Percentiles rank a stretch among this genome's conserved stretches.
These are phyloP conservation scores for Diploscapter pachys DNA, from an alignment of 1,140 invertebrate species.

Conservation along the genomic window DNA sequence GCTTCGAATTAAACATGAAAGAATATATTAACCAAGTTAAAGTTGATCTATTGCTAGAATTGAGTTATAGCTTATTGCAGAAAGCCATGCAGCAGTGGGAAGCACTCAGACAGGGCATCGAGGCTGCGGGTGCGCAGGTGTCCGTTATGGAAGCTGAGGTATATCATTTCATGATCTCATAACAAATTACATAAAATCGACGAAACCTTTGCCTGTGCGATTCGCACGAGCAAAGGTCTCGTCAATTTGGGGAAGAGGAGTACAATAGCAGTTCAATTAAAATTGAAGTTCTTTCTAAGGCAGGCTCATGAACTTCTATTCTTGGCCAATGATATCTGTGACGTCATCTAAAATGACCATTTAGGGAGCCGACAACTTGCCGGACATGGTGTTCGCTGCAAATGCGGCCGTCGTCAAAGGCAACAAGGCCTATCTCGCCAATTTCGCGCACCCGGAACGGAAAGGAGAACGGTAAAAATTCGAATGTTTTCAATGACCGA, in stretches of 20 bases:
- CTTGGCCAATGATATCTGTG: neutral
- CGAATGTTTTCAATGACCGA: neutral
- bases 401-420: slow-evolving; percentile 53
- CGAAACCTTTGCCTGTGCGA: no score
- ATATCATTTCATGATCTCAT: slow-evolving; percentile 19
- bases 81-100: slow-evolving; percentile 53
- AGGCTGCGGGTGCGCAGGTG: slow-evolving; percentile 47
- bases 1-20: no score
- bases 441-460: slow-evolving; percentile 56
- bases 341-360: neutral
- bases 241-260: neutral
- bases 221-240: no score
- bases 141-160: slow-evolving; percentile 54
- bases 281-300: neutral
- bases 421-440: slow-evolving; percentile 55
- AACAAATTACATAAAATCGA: neutral
- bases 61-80: neutral
- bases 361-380: slow-evolving; percentile 56
- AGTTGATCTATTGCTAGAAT: no score
- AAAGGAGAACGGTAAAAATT: slow-evolving; percentile 45
- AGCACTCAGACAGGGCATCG: slow-evolving; percentile 46
- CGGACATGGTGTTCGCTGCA: slow-evolving; percentile 56
- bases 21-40: no score
- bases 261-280: neutral
- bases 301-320: slow-evolving; percentile 6